Conservation (phyloP, 2,113 vertebrate species). For the Podilymbus podiceps region DNA sequence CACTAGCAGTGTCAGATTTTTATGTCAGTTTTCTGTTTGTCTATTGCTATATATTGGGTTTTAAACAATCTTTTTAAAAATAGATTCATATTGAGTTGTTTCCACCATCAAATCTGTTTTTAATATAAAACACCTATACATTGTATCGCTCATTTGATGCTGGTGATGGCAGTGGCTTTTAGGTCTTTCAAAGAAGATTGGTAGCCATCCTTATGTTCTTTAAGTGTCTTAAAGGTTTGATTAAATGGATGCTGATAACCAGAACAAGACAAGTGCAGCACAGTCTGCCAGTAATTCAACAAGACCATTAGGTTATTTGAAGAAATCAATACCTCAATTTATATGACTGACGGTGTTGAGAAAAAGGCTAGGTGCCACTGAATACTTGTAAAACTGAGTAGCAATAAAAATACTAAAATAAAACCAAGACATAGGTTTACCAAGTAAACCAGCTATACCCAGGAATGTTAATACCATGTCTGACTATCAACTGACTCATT, state of each 20-base stretch:
- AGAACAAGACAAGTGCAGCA: constrained; percentile 46
- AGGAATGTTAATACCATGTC: neutral
- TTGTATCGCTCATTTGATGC: neutral
- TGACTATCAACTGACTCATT: neutral
- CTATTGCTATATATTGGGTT: neutral
- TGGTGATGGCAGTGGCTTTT: neutral
- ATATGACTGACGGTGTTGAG: neutral
- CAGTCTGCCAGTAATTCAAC: constrained; percentile 53
- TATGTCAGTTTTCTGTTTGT: constrained; percentile 5
- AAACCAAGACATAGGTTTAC: neutral
- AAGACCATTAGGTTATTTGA: constrained; percentile 22
- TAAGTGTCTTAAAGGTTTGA: constrained; percentile 31
- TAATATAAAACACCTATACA: neutral
- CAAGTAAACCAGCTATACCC: neutral
- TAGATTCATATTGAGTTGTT: neutral
- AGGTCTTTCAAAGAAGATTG: constrained; percentile 22
- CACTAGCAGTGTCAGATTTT: constrained; percentile 3
- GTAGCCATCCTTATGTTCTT: neutral
- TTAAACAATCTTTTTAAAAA: constrained; percentile 2
- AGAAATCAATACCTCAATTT: constrained; percentile 58
- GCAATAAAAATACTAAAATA: neutral
- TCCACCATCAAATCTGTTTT: constrained; percentile 10
- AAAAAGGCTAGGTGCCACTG: neutral
- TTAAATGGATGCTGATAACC: constrained; percentile 48
- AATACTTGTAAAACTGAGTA: constrained; percentile 2